These are phyloP conservation scores for Trichonephila clavipes DNA, from an alignment of 1,140 invertebrate genomes.

Conservation along the genomic window DNA sequence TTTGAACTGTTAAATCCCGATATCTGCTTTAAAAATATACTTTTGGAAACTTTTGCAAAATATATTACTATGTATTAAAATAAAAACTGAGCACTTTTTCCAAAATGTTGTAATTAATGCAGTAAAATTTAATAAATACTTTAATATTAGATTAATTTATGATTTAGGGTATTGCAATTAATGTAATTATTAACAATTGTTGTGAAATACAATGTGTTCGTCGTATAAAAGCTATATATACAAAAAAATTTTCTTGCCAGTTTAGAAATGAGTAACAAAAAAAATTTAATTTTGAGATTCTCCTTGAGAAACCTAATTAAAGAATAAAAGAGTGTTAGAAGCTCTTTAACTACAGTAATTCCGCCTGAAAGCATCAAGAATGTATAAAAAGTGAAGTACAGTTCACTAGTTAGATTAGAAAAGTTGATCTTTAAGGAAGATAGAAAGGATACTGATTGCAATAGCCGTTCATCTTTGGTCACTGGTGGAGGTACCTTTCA, in stretches of 20 bases:
- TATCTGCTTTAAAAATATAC: no score
- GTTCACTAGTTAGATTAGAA: slow-evolving; percentile 33
- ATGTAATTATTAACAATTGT: no score
- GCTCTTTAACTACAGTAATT: slow-evolving; percentile 12
- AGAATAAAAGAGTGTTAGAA: slow-evolving; percentile 28
- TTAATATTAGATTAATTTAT: no score
- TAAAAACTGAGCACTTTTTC: no score
- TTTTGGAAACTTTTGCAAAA: no score
- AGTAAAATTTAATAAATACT: no score
- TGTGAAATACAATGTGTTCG: no score
- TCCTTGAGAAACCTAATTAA: slow-evolving; percentile 4
- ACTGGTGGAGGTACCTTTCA: not conserved
- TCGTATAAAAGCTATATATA: not conserved
- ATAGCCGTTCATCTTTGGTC: not conserved
- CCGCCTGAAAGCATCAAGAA: not conserved
- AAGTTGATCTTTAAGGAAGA: not conserved
- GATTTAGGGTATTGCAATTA: no score
- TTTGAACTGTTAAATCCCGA: no score
- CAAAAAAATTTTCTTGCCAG: not conserved
- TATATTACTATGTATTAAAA: no score
- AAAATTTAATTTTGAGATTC: not conserved
- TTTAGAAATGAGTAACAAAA: not conserved
- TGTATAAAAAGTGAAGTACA: not conserved
- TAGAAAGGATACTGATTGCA: not conserved
- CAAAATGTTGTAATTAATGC: no score